Evolutionary conservation across 2,888 invertebrate genomes (phyloP), one percentile per base, ranked within the genome.

Genomic region (Polyommatus iphigenia): DNA sequence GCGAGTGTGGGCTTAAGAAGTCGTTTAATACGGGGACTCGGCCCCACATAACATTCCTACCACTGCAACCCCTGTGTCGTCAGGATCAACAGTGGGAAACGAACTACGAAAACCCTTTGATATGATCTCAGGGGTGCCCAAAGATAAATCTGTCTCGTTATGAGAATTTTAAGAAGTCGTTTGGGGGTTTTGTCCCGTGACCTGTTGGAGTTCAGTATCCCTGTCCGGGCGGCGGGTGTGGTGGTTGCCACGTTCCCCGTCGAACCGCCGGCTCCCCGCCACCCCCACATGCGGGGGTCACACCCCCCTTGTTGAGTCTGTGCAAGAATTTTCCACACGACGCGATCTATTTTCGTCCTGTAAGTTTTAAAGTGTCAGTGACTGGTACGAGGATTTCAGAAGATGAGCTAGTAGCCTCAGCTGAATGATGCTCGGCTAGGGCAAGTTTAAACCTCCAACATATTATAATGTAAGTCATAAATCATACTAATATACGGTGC

Each of bases 321-420:
- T 24, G 13, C 46, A 41, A 75, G 54, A 75, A 75, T 54, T 75
- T 75, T 75, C 75, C 75, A 75, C 54, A 50, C 75, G 2, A 24
- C 15, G 5, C 50, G 29, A 18, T 75, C 75, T 75, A 75, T 75
- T 54, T 54, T 75, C 50, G 75, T 24, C 13, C 29, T 50, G 7
- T 41, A 29, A 54, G 75, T 75, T 75, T 54, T 54, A 75, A 15
- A 85, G 67, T 84, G 80, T 83, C 0, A 18, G 20, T n/a, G 7
- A 18, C 18, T 54, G 54, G 54, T 54, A 18, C 54, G 82, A 84
- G 81, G 83, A 83, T 83, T 82, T 54, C 59, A 59, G 59, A n/a
- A 59, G 15, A 20, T 46, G 46, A 46, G 46, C 20, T 20, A n/a
- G 20, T 20, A 20, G 20, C 46, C 46, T 0, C 46, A 46, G 46